Evolutionary conservation across 2,888 invertebrate species (phyloP).

Genomic region (Mellilla xanthometata): DNA sequence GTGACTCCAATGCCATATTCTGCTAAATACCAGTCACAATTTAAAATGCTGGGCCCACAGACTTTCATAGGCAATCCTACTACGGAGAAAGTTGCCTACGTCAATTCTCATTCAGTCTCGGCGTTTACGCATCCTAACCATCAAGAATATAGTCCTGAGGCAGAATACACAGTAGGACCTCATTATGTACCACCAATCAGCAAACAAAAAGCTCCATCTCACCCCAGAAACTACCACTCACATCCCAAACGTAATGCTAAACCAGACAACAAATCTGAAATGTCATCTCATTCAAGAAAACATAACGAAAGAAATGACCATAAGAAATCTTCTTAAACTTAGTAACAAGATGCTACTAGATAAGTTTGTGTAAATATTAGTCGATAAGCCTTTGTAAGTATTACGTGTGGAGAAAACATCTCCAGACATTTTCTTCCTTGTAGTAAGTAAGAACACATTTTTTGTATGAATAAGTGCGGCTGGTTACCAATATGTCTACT

Average conservation of each 20-base stretch:
- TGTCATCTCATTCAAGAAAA: constrained; percentile 39
- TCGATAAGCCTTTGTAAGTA: constrained; percentile 28
- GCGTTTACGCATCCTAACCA: constrained; percentile 43
- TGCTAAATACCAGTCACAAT: constrained; percentile 65
- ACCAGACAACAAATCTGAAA: constrained; percentile 48
- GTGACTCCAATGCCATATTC: constrained; percentile 67
- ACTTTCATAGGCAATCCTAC: constrained; percentile 57
- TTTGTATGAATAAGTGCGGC: too few species aligned
- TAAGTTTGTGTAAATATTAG: constrained; percentile 48
- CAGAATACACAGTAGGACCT: constrained; percentile 53
- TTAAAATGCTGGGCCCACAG: constrained; percentile 72
- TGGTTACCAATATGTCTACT: too few species aligned
- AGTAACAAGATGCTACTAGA: constrained; percentile 1
- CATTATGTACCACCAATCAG: constrained; percentile 54
- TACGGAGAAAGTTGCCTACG: constrained; percentile 66
- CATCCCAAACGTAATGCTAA: constrained; percentile 68
- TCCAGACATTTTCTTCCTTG: constrained; percentile 6
- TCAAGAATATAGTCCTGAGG: constrained; percentile 54
- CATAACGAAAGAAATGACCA: constrained; percentile 47
- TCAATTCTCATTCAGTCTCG: constrained; percentile 64
- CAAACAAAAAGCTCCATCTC: constrained; percentile 56
- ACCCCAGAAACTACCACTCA: constrained; percentile 66
- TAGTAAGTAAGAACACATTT: not conserved
- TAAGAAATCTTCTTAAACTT: constrained; percentile 44
- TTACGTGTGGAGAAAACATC: constrained; percentile 15